Percentiles rank a stretch among this genome's conserved stretches.
Conservation (phyloP, 1,140 invertebrate genomes). For the Nautilus pompilius region DNA sequence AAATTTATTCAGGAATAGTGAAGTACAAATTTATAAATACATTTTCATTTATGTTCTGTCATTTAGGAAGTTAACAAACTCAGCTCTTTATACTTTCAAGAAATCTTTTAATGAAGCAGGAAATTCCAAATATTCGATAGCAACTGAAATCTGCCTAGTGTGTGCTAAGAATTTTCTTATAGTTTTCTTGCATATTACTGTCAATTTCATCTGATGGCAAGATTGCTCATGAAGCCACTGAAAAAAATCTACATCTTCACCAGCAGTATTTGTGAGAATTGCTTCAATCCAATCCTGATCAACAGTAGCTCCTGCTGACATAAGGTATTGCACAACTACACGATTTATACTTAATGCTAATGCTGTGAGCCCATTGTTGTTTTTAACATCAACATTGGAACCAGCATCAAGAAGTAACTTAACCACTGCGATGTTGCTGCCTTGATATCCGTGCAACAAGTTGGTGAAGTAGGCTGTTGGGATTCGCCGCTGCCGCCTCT, state of each 20-base stretch:
- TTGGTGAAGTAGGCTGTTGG: not conserved
- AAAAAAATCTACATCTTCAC: not conserved
- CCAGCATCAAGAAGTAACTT: constrained; percentile 14
- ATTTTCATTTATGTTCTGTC: too few species aligned
- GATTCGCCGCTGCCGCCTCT: not conserved
- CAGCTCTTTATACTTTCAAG: too few species aligned
- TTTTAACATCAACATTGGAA: constrained; percentile 7
- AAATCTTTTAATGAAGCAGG: not conserved
- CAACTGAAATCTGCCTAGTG: not conserved
- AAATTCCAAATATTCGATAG: not conserved
- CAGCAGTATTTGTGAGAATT: not conserved
- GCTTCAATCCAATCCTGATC: not conserved
- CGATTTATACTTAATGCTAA: constrained; percentile 14
- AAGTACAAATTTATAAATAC: too few species aligned
- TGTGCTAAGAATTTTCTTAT: not conserved
- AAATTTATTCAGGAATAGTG: too few species aligned
- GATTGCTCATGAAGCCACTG: not conserved
- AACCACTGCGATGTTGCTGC: constrained; percentile 6
- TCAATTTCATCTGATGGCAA: not conserved
- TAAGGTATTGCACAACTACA: not conserved
- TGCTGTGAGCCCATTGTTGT: constrained; percentile 11
- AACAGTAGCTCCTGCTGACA: not conserved
- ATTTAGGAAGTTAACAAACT: too few species aligned
- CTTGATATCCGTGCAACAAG: not conserved
- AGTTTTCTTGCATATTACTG: not conserved